These are phyloP conservation scores for Drosophila birchii DNA, from an alignment of 2,888 invertebrate species.

Conservation along the genomic window DNA sequence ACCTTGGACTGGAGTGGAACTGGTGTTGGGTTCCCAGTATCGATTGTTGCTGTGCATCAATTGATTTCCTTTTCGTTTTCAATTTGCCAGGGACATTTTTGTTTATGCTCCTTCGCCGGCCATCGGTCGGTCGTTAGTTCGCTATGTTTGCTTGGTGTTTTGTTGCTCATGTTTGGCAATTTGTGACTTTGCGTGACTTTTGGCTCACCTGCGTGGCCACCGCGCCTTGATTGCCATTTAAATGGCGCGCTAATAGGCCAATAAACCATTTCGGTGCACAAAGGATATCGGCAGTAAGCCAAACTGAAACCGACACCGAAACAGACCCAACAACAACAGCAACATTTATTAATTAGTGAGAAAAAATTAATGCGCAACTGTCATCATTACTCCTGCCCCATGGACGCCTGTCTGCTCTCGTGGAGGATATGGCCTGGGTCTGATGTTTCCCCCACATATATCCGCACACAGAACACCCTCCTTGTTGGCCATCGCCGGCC, in stretches of 20 bases:
- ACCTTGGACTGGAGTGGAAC: slow-evolving; percentile 9
- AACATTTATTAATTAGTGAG: slow-evolving; percentile 78
- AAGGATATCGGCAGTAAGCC: slow-evolving; percentile 36
- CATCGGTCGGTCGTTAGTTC: slow-evolving; percentile 36
- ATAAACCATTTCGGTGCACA: slow-evolving; percentile 74
- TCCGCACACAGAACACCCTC: slow-evolving; percentile 52
- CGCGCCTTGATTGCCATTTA: slow-evolving; percentile 79
- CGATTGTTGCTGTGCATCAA: slow-evolving; percentile 78
- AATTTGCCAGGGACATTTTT: slow-evolving; percentile 63
- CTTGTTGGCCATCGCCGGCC: slow-evolving; percentile 49
- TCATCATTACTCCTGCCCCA: slow-evolving; percentile 68
- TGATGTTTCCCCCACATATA: slow-evolving; percentile 16
- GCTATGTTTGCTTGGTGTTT: slow-evolving; percentile 19
- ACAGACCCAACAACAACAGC: slow-evolving; percentile 28
- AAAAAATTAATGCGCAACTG: slow-evolving; percentile 78
- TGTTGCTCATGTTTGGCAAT: slow-evolving; percentile 55
- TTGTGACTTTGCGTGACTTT: slow-evolving; percentile 79
- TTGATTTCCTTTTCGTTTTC: slow-evolving; percentile 81
- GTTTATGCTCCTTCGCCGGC: slow-evolving; percentile 52
- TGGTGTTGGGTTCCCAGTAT: slow-evolving; percentile 51
- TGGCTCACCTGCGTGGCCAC: slow-evolving; percentile 63
- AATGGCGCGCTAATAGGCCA: slow-evolving; percentile 79
- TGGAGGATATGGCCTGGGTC: slow-evolving; percentile 31
- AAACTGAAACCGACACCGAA: slow-evolving; percentile 27
- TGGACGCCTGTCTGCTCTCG: background rate